Evolutionary conservation across 2,113 vertebrate genomes (phyloP).

Genomic region (Xiphias gladius): DNA sequence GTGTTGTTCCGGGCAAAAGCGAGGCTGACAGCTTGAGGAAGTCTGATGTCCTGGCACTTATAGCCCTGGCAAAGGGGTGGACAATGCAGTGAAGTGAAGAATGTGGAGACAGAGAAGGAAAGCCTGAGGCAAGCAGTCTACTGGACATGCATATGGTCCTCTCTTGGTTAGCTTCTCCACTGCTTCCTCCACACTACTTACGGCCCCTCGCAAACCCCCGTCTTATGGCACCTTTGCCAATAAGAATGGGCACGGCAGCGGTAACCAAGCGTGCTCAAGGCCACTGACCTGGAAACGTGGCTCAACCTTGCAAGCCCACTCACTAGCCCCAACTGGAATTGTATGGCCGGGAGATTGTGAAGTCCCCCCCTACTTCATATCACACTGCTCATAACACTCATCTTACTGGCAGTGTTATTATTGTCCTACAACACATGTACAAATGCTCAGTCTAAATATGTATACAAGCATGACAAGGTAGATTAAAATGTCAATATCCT

Average conservation of each 20-base stretch:
- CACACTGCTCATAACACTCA: constrained; percentile 45
- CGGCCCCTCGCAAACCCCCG: constrained; percentile 62
- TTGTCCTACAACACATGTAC: constrained; percentile 47
- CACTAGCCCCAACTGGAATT: constrained; percentile 74
- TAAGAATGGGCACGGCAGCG: constrained; percentile 81
- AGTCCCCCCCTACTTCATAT: constrained; percentile 36
- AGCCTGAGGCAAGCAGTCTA: constrained; percentile 65
- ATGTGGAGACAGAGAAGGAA: constrained; percentile 43
- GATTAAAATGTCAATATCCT: constrained; percentile 66
- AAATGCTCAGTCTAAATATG: constrained; percentile 62
- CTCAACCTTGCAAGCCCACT: constrained; percentile 80
- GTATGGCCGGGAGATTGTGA: constrained; percentile 68
- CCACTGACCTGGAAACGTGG: constrained; percentile 85
- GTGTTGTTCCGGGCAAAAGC: constrained; percentile 48
- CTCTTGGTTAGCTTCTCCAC: constrained; percentile 72
- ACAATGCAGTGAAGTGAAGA: constrained; percentile 72
- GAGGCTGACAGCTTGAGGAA: constrained; percentile 78
- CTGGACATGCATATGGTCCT: constrained; percentile 80
- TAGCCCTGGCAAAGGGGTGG: constrained; percentile 62
- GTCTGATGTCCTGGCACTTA: constrained; percentile 73
- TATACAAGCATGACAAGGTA: constrained; percentile 62
- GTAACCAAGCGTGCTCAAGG: constrained; percentile 85
- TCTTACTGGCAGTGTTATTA: constrained; percentile 64
- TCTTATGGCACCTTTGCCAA: constrained; percentile 82
- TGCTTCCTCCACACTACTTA: constrained; percentile 72